Conservation (phyloP, 2,113 vertebrate species). For the Ctenodactylus gundi region DNA sequence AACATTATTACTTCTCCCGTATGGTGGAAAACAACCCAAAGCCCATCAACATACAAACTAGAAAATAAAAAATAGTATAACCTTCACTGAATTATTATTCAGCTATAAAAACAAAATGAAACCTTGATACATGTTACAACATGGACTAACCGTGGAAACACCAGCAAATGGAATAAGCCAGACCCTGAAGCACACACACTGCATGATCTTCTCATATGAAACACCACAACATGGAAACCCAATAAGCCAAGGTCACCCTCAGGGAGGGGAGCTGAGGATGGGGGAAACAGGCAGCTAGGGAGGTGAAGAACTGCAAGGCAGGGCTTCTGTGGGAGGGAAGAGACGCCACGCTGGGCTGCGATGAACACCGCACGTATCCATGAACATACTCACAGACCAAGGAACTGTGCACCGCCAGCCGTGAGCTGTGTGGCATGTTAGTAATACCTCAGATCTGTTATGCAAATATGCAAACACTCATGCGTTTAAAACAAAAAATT, state of each 20-base stretch:
- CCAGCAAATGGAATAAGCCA: not conserved
- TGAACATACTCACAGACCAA: not conserved
- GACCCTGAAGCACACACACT: not conserved
- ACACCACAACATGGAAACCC: not conserved
- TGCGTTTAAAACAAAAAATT: not conserved
- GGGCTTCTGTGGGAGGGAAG: not conserved
- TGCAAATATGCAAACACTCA: not conserved
- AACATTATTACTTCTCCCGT: not conserved
- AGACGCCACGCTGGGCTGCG: not conserved
- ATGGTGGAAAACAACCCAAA: slow-evolving; percentile 4
- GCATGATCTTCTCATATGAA: not conserved
- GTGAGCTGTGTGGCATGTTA: not conserved
- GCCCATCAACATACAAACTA: not conserved
- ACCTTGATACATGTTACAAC: not conserved
- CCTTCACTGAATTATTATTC: too few relatives aligned
- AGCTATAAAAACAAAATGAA: not conserved
- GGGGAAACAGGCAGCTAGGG: too few relatives aligned
- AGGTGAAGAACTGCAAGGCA: not conserved
- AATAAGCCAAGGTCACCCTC: too few relatives aligned
- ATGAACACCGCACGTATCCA: not conserved
- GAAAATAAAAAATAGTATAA: not conserved
- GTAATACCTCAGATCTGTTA: not conserved
- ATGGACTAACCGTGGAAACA: not conserved
- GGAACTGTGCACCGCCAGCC: not conserved
- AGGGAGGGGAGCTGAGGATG: too few relatives aligned